Percentiles rank a stretch among this genome's conserved stretches.
Evolutionary conservation across 2,888 invertebrate genomes (phyloP).

Genomic region (Calliphora vomitoria): DNA sequence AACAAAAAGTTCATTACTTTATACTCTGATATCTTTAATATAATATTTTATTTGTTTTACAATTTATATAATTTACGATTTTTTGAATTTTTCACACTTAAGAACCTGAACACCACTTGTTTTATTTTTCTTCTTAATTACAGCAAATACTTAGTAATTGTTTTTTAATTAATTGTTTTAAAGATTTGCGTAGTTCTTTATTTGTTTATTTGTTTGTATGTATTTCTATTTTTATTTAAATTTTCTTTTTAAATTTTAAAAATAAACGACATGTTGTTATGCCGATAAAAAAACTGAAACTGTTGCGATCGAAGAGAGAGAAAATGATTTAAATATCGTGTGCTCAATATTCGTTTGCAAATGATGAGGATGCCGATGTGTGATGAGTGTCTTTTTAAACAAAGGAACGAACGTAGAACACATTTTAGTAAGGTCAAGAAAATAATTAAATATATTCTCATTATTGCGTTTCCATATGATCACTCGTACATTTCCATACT

Average conservation of each 20-base stretch:
- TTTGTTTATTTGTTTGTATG: neutral
- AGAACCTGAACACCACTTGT: neutral
- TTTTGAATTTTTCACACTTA: neutral
- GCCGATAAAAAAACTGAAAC: neutral
- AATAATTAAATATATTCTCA: slow-evolving; percentile 20
- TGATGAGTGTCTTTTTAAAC: slow-evolving; percentile 23
- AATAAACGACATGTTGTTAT: neutral
- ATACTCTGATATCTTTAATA: too few relatives aligned
- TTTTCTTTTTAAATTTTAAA: neutral
- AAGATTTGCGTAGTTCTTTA: slow-evolving; percentile 3
- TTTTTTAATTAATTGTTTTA: slow-evolving; percentile 3
- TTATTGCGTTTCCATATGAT: neutral
- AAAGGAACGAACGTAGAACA: neutral
- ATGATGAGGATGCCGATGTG: neutral
- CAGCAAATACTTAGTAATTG: neutral
- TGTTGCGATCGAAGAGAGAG: neutral
- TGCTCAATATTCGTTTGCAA: neutral
- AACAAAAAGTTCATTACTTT: too few relatives aligned
- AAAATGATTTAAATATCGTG: neutral
- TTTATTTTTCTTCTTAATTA: neutral
- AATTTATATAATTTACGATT: neutral
- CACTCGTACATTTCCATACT: neutral
- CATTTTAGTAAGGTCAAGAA: slow-evolving; percentile 22
- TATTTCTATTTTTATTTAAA: neutral
- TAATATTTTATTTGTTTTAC: too few relatives aligned